These are phyloP conservation scores for Drosophila littoralis DNA, from an alignment of 1,140 invertebrate genomes.

Conservation along the genomic window DNA sequence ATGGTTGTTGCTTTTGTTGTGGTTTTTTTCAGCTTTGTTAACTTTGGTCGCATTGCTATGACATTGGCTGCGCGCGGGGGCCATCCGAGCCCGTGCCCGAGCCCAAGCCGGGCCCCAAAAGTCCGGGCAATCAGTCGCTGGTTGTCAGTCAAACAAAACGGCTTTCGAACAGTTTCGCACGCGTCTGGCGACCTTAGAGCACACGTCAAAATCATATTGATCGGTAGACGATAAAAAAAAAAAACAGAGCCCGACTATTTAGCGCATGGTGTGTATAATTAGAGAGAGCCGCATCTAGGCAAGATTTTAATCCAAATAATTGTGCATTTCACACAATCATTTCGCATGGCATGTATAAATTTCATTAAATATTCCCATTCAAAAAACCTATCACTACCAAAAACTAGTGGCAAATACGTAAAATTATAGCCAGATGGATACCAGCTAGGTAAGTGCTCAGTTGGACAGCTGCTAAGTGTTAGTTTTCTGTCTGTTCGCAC, in stretches of 20 bases:
- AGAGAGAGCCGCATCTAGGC: not conserved
- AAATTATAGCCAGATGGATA: constrained; percentile 75
- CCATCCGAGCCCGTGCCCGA: too few species aligned
- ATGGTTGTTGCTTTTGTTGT: constrained; percentile 80
- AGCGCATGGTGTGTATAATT: constrained; percentile 53
- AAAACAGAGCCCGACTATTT: not conserved
- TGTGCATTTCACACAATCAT: not conserved
- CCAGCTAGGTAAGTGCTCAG: constrained; percentile 68
- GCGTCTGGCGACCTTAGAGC: constrained; percentile 10
- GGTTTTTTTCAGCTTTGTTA: constrained; percentile 73
- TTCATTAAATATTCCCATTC: not conserved
- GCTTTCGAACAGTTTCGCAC: constrained; percentile 32
- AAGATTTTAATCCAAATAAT: constrained; percentile 3
- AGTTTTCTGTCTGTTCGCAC: constrained; percentile 8
- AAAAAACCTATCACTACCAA: constrained; percentile 5
- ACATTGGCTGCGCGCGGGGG: constrained; percentile 65
- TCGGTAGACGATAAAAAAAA: constrained; percentile 3
- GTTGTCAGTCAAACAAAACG: constrained; percentile 77
- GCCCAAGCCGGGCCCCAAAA: constrained; percentile 15
- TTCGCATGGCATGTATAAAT: constrained; percentile 2
- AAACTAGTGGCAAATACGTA: constrained; percentile 73
- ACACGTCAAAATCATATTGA: constrained; percentile 26
- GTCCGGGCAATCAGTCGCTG: constrained; percentile 59
- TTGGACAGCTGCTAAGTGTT: constrained; percentile 22
- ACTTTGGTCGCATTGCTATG: constrained; percentile 80